Evolutionary conservation across 2,113 vertebrate species (phyloP).

Genomic region (Chlorodrepanis virens): DNA sequence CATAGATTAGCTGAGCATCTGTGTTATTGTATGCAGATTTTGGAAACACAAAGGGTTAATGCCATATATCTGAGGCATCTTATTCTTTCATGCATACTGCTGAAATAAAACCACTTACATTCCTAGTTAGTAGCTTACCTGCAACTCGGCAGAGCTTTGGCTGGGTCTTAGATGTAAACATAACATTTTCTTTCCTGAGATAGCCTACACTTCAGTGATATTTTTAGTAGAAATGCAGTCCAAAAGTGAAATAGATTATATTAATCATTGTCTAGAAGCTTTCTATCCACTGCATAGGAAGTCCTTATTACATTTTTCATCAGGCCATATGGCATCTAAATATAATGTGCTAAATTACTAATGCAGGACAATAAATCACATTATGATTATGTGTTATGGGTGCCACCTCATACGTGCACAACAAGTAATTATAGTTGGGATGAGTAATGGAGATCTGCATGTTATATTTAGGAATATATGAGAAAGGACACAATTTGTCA

Average conservation of each 20-base stretch:
- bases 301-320: neutral
- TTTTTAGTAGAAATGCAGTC: neutral
- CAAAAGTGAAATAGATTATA: neutral
- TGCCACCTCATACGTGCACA: neutral
- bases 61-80: neutral
- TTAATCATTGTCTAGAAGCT: neutral
- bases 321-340: neutral
- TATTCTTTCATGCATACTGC: neutral
- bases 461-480: neutral
- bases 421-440: constrained; percentile 26
- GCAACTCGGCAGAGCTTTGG: neutral
- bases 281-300: neutral
- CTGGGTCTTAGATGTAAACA: constrained; percentile 1
- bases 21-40: neutral
- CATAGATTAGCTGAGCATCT: neutral
- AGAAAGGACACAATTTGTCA: constrained; percentile 28
- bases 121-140: neutral
- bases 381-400: constrained; percentile 14
- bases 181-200: neutral
- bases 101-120: neutral
- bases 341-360: constrained; percentile 39
- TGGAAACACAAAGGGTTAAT: neutral
- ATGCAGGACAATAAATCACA: constrained; percentile 40
- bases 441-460: constrained; percentile 29
- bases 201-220: neutral